These are phyloP conservation scores for Julus scandinavius DNA, from an alignment of 2,888 invertebrate species.

Conservation along the genomic window DNA sequence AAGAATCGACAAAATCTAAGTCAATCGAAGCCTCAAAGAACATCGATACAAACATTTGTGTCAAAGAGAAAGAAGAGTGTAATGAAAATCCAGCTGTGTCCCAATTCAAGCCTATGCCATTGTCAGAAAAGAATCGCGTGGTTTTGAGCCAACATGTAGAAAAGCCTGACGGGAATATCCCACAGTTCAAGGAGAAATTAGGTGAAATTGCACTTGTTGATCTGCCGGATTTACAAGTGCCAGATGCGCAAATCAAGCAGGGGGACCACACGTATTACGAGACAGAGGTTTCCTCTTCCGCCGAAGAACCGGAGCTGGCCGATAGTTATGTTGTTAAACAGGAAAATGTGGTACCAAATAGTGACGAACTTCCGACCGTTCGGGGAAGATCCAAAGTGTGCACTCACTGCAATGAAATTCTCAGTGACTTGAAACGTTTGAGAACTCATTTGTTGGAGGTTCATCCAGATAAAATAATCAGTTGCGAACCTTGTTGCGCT, in stretches of 20 bases:
- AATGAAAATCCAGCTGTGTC: background rate
- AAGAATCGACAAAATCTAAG: background rate
- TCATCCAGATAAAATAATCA: slow-evolving; percentile 74
- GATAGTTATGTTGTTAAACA: background rate
- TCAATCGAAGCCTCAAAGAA: background rate
- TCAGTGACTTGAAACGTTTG: background rate
- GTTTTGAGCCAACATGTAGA: background rate
- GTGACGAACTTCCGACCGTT: background rate
- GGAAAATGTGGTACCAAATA: background rate
- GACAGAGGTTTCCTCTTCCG: background rate
- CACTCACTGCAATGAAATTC: background rate
- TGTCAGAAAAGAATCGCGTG: background rate
- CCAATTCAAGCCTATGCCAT: background rate
- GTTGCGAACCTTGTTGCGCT: slow-evolving; percentile 76
- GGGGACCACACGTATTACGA: slow-evolving; percentile 11
- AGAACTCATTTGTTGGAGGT: slow-evolving; percentile 60
- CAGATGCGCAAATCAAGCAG: background rate
- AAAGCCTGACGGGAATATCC: background rate
- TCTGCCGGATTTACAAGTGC: background rate
- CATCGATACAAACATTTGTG: background rate
- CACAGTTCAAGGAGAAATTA: background rate
- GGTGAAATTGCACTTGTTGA: background rate
- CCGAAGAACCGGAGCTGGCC: background rate
- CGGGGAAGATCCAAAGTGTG: background rate
- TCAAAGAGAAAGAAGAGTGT: background rate